These are phyloP conservation scores for Drosophila ficusphila DNA, from an alignment of 1,140 invertebrate species.

Conservation along the genomic window DNA sequence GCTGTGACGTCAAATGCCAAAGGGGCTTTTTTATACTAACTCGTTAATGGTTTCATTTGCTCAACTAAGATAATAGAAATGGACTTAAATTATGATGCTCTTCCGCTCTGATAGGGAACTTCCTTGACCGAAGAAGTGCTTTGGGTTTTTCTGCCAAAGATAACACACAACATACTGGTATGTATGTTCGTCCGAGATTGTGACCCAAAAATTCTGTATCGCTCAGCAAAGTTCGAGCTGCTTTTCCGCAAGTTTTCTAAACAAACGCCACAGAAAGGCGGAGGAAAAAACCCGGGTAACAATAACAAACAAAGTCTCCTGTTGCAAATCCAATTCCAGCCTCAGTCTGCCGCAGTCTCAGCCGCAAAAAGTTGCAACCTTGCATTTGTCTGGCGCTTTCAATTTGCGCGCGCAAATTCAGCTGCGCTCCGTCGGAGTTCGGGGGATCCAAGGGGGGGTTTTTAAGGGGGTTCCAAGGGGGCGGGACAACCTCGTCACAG, in stretches of 20 bases:
- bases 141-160: too few species aligned
- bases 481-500: background rate
- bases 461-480: too few species aligned
- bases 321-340: conserved; percentile 37
- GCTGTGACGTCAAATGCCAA: conserved; percentile 9
- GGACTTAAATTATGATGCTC: background rate
- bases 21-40: too few species aligned
- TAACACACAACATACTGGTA: too few species aligned
- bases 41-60: conserved; percentile 1
- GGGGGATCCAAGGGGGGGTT: background rate
- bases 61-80: background rate
- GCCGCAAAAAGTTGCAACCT: conserved; percentile 58
- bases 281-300: conserved; percentile 1
- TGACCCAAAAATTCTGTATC: background rate
- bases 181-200: background rate
- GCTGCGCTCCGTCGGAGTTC: conserved; percentile 53
- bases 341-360: conserved; percentile 30
- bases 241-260: conserved; percentile 50
- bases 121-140: too few species aligned
- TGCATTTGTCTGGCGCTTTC: conserved; percentile 68
- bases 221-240: conserved; percentile 53
- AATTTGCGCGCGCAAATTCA: conserved; percentile 66
- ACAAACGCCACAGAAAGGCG: conserved; percentile 31
- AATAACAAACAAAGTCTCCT: conserved; percentile 38
- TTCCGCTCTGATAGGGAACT: too few species aligned